Evolutionary conservation across 2,888 invertebrate species (phyloP), one percentile per base, ranked within the genome.

Genomic region (Apamea sordens): DNA sequence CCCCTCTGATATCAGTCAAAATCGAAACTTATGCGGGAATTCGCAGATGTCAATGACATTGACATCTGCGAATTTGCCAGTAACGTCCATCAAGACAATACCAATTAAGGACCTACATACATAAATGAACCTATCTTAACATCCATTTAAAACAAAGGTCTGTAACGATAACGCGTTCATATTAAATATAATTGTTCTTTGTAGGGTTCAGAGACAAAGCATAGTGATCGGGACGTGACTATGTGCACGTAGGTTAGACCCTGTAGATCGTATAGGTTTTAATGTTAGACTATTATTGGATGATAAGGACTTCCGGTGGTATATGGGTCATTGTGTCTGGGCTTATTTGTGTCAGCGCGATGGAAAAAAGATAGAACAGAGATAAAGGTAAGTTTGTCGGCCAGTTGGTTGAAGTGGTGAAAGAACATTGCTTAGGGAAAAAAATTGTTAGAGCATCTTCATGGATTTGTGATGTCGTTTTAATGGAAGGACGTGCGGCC

Each of bases 171-270:
- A 77, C 50, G 79, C 32, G 69, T 82, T 87, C 83, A 70, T 76
- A 83, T 85, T 74, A 86, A 81, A 77, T 83, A 77, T 86, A 87
- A 90, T 86, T 76, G 88, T 69, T 76, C 89, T 85, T 88, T 90
- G 87, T 91, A 63, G 24, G 24, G 41, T 3, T 2, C 41, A 56
- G 44, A 76, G 81, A 90, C 89, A 90, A 90, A 90, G 80, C 73
- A 73, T 83, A 85, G 87, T 86, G 84, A 78, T 64, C 10, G 61
- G 24, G 67, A 86, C 86, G 86, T 88, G 90, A 84, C 85, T 50
- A 44, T 74, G 8, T n/a, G 18, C 87, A 82, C 85, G 82, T 83
- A 74, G 21, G 59, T 21, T 15, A 28, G 28, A 41, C 8, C 53
- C 13, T 41, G n/a, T 1, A 6, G 32, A 65, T 53, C 36, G 21